Evolutionary conservation across 2,888 invertebrate genomes (phyloP), one percentile per base, ranked within the genome.

Genomic region (Epistrophe grossulariae): DNA sequence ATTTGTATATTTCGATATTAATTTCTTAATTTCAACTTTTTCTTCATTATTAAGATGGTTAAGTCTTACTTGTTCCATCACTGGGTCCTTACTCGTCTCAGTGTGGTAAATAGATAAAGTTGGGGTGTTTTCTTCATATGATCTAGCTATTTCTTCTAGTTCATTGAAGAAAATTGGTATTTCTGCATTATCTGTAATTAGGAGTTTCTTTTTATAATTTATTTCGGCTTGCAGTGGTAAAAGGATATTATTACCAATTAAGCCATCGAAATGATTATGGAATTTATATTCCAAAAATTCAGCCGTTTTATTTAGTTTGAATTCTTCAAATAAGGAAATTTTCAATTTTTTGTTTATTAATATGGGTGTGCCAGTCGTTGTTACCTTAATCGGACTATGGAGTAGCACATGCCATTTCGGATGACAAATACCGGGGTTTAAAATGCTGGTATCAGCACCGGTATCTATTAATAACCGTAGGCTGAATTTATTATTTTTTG

Each of bases 21-120:
- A 9, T 24, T 57, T 57, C 4, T 35, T 57, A 17, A 35, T 57
- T n/a, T n/a, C 35, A 4, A 8, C 10, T 57, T 57, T 35, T 57
- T 57, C 38, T n/a, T 60, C 60, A 9, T 7, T 7, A 19, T 40
- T 60, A 6, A 60, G 60, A 5, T 60, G 60, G 4, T 60, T 35
- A 6, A 10, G 2, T 19, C 19, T 38, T 13, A 38, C 4, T 60
- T 57, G 57, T 17, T 57, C 35, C 35, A n/a, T 31, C 31, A 57
- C n/a, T n/a, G 57, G 57, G n/a, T 57, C 57, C 31, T n/a, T 57
- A 35, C 57, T 19, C 50, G 19, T 50, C 11, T 50, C 50, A 17
- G 48, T 48, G 48, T 48, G 48, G 3, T 24, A 24, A n/a, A n/a
- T n/a, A n/a, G n/a, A n/a, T n/a, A n/a, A n/a, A n/a, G n/a, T n/a